Base-by-base conservation (phyloP, 1,140 invertebrate genomes). In the Alviniconcha marisindica region DNA sequence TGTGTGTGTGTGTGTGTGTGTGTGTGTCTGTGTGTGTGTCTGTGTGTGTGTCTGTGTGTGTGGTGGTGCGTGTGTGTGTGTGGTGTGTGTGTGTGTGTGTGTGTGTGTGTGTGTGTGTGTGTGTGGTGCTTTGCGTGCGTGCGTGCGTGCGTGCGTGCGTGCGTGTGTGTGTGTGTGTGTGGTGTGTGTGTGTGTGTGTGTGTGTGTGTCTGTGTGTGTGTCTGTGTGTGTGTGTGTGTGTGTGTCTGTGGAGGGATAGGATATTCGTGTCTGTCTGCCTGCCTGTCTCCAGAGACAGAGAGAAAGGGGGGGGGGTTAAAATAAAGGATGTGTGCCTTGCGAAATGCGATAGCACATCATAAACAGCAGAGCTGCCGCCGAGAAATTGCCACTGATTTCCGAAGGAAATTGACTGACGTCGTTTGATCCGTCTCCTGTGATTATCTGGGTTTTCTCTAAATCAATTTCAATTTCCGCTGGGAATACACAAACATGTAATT, bases 131-230 rank as follows among this genome's bases (percentile, higher is more conserved):
- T 4, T 5, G 38, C 5, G 31, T 31, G 14, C 33, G 31, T 71
- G 69, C 4, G 14, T 31, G 31, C 31, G 73, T 76, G 73, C 24
- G 73, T 42, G 73, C 44, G 73, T 76, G 73, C 10, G 73, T 42
- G 73, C 5, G 73, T 42, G 73, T 42, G 73, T n/a, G 73, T 66
- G 60, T 66, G 60, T 66, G 73, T 76, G 40, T n/a, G 73, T 38
- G 71, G 48, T 51, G 48, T 51, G 48, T 51, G 48, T 66, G 63
- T 66, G 63, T 33, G 63, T 66, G 63, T 66, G 24, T 66, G 63
- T 33, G 31, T 33, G 24, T n/a, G 63, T 66, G 31, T 66, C 10
- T 66, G 63, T 33, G 10, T n/a, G 24, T 28, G 31, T 28, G 63
- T 66, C 7, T 66, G 63, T 33, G 63, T 66, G 63, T 33, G 24